These are phyloP conservation scores for Neodiprion virginianus DNA, from an alignment of 1,140 invertebrate species.

Conservation along the genomic window DNA sequence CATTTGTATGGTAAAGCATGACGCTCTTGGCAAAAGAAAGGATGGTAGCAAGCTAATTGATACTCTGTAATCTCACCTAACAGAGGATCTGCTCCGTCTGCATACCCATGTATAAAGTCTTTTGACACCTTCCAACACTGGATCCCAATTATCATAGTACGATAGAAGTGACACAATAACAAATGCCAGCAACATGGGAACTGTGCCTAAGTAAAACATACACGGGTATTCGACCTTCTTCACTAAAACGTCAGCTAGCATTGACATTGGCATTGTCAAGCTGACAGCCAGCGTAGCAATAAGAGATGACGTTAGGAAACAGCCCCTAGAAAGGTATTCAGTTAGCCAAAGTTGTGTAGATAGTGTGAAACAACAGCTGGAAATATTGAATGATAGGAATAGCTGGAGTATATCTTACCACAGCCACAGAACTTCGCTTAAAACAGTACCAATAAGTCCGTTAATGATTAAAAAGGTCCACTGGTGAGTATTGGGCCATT, in stretches of 20 bases:
- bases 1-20: not conserved
- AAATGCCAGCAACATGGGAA: constrained; percentile 82
- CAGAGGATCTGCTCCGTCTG: constrained; percentile 56
- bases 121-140: constrained; percentile 71
- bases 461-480: constrained; percentile 81
- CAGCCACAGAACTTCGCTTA: constrained; percentile 87
- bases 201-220: constrained; percentile 80
- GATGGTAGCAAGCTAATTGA: too few species aligned
- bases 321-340: constrained; percentile 70
- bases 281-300: constrained; percentile 84
- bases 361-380: constrained; percentile 1
- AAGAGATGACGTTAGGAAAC: constrained; percentile 87
- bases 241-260: constrained; percentile 81
- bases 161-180: constrained; percentile 77
- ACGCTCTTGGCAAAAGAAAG: not conserved
- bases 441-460: constrained; percentile 85
- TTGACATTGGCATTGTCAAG: constrained; percentile 85
- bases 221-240: constrained; percentile 77
- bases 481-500: constrained; percentile 81
- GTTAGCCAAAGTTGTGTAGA: not conserved
- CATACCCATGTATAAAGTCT: constrained; percentile 66
- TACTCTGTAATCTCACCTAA: constrained; percentile 51
- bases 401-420: constrained; percentile 67
- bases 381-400: not conserved
- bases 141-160: constrained; percentile 88